Evolutionary conservation across 2,888 invertebrate genomes (phyloP), one percentile per base, ranked within the genome.

Genomic region (Philereme transversata): DNA sequence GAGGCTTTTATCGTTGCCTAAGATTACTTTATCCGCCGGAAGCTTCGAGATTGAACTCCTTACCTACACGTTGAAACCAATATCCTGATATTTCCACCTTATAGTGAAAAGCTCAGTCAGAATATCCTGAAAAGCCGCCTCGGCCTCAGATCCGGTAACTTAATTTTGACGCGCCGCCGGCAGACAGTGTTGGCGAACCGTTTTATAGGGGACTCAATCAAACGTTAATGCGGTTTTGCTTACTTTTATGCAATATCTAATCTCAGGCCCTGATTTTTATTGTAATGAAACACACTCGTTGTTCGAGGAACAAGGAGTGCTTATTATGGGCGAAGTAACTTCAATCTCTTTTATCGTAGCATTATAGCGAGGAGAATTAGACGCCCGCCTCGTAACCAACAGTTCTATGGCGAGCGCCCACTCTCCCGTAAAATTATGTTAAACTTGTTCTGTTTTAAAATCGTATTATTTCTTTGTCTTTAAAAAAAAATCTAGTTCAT

Each of bases 341-440:
- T 87, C 90, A 89, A 90, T 91, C 87, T 90, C 81, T 87, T 90
- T 89, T 90, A 90, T 90, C 86, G 87, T 69, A 71, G 83, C 79
- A 83, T 88, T 89, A 88, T 83, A 86, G 85, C 82, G 76, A 62
- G 51, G 77, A 80, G 85, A 85, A 88, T 86, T 84, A 84, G 82
- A 86, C 84, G 82, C 61, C 73, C 75, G 77, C 74, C 78, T 81
- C 79, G 79, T 82, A 84, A 79, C 79, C 80, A 75, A 76, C 82
- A 80, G 80, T 81, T 81, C 79, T 80, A 79, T 80, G 78, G 77
- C 76, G 75, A 77, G 81, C 72, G 79, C 79, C 79, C 83, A 81
- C 82, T 88, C 85, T 84, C 67, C 82, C 88, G 86, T 88, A 80
- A 88, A 90, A 90, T 90, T 88, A 87, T 89, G 86, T 87, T 87